Evolutionary conservation across 2,888 invertebrate genomes (phyloP), one percentile per base, ranked within the genome.

Genomic region (Melolontha melolontha): DNA sequence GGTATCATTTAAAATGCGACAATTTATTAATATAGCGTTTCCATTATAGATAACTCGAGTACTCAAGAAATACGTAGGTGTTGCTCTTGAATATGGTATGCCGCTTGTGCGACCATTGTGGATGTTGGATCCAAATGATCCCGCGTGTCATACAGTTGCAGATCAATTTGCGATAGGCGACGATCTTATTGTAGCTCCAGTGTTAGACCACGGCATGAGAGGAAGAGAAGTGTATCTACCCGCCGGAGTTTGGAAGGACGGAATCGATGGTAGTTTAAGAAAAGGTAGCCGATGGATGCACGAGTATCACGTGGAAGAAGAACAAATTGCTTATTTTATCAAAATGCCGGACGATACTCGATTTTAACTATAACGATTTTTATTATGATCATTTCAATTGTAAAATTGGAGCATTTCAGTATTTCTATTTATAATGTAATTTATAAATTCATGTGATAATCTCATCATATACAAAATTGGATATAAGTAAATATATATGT

Each of bases 211-310:
- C 0, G 91, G 91, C 0, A 86, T 89, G 44, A 88, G 89, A 29
- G 89, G 90, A 72, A 86, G 92, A 71, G 96, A 92, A 85, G 92
- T 97, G 67, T 96, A 96, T 79, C 86, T 96, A 29, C 96, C 96
- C 0, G 91, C 91, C 27, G 98, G 97, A 0, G 92, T 95, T 0
- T 97, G 97, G 97, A 92, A 91, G 78, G 96, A 97, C 78, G 95
- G 95, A 11, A 93, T 95, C 74, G 94, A 95, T 80, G 92, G 92
- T 0, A 94, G 93, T 22, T 85, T 93, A 47, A 87, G 94, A 40
- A 95, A 95, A 78, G 96, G 96, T 0, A 94, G 91, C 73, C 88
- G 95, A 70, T 96, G 95, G 96, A 92, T 96, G 79, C 95, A 95
- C 79, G 92, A 92, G 77, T 95, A 96, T 81, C 87, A 88, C 75